These are phyloP conservation scores for Laticauda colubrina DNA, from an alignment of 2,113 vertebrate genomes.

Conservation along the genomic window DNA sequence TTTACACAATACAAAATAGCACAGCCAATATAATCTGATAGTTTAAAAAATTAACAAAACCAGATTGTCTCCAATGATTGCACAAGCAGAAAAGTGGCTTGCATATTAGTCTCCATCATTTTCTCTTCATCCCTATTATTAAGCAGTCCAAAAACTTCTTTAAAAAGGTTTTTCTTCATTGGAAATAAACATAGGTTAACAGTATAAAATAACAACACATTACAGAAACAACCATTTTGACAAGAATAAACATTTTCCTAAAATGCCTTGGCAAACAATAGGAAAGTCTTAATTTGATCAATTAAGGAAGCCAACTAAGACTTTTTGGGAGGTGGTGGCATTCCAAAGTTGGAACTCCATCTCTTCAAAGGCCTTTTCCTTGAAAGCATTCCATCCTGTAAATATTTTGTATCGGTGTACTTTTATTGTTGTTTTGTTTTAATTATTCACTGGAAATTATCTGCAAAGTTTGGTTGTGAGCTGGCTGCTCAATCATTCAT, in stretches of 20 bases:
- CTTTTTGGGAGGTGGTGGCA: neutral
- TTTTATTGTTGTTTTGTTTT: neutral
- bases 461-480: neutral
- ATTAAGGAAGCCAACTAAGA: neutral
- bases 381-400: neutral
- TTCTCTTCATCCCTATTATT: neutral
- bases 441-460: neutral
- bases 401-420: neutral
- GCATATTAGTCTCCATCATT: neutral
- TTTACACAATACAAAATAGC: neutral
- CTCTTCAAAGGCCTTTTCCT: neutral
- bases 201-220: neutral
- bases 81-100: neutral
- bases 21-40: neutral
- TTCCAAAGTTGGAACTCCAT: neutral
- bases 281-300: neutral
- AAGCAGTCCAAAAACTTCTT: neutral
- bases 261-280: neutral
- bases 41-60: neutral
- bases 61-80: neutral
- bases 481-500: neutral
- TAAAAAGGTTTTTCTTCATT: neutral
- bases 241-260: neutral
- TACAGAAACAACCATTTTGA: neutral
- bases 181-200: neutral